Conservation (phyloP, 2,113 vertebrate species). For the Xiphophorus couchianus region DNA sequence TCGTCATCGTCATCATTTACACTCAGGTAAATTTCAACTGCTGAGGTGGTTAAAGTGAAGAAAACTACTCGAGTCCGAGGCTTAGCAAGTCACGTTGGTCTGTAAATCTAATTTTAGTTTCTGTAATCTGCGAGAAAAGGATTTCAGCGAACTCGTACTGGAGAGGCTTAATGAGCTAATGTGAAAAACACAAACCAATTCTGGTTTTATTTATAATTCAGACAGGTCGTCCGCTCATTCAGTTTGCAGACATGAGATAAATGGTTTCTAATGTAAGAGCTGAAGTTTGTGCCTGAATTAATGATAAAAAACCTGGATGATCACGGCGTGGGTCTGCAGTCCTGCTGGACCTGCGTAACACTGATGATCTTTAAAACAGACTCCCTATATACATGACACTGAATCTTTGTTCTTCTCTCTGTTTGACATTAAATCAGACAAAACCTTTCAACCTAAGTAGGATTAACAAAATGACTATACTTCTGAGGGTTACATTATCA, state of each 20-base stretch:
- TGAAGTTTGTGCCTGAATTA: background rate
- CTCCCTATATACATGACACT: no score
- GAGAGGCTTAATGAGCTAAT: slow-evolving; percentile 23
- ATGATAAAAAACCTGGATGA: background rate
- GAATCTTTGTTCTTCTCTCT: no score
- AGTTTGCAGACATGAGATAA: background rate
- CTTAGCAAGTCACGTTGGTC: slow-evolving; percentile 9
- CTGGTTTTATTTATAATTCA: background rate
- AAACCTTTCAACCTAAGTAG: no score
- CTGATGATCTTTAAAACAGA: no score
- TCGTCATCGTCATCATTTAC: slow-evolving; percentile 12
- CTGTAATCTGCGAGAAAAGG: slow-evolving; percentile 56
- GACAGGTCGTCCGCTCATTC: background rate
- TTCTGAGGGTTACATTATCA: no score
- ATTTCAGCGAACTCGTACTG: slow-evolving; percentile 49
- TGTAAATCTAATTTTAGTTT: slow-evolving; percentile 53
- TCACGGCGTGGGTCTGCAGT: background rate
- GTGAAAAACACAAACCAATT: slow-evolving; percentile 14
- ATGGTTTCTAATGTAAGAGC: background rate
- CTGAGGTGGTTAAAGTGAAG: background rate
- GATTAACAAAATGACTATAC: no score
- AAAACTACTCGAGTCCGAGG: background rate
- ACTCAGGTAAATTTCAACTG: slow-evolving; percentile 41
- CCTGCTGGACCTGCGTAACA: no score
- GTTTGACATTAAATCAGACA: no score